A percentile compares a stretch with the other conserved stretches of the same genome.
Evolutionary conservation across 2,888 invertebrate species (phyloP).

Genomic region (Trypoxylon attenuatum): DNA sequence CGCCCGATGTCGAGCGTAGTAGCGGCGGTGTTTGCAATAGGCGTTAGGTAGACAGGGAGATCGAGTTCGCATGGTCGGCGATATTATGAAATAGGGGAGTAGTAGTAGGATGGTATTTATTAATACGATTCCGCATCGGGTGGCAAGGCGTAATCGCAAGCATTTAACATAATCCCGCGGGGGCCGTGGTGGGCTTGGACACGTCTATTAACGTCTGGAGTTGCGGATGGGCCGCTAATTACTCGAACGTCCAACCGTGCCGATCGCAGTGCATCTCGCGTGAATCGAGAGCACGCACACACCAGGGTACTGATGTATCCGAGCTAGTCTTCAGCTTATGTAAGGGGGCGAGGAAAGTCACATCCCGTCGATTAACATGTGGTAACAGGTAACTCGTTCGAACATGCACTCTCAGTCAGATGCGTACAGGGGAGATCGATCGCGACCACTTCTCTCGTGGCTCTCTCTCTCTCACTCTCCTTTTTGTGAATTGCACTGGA

Average conservation of each 20-base stretch:
- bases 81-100: neutral
- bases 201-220: constrained; percentile 43
- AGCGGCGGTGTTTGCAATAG: neutral
- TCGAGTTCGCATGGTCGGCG: neutral
- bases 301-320: neutral
- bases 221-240: constrained; percentile 39
- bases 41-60: neutral
- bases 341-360: constrained; percentile 37
- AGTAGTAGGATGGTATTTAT: constrained; percentile 8
- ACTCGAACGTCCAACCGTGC: constrained; percentile 23
- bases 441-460: constrained; percentile 15
- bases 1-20: too few species aligned
- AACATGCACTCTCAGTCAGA: constrained; percentile 33
- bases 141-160: constrained; percentile 21
- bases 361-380: constrained; percentile 43
- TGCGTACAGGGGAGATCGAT: constrained; percentile 39
- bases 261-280: constrained; percentile 27
- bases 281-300: constrained; percentile 9
- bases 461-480: neutral
- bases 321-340: constrained; percentile 8
- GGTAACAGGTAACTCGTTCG: constrained; percentile 44
- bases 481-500: constrained; percentile 1
- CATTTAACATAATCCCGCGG: constrained; percentile 38
- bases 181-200: constrained; percentile 17
- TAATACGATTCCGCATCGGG: constrained; percentile 12